Percentiles rank a stretch among this genome's conserved stretches.
Conservation (phyloP, 23 tunicate genomes). For the Trididemnum clinides region DNA sequence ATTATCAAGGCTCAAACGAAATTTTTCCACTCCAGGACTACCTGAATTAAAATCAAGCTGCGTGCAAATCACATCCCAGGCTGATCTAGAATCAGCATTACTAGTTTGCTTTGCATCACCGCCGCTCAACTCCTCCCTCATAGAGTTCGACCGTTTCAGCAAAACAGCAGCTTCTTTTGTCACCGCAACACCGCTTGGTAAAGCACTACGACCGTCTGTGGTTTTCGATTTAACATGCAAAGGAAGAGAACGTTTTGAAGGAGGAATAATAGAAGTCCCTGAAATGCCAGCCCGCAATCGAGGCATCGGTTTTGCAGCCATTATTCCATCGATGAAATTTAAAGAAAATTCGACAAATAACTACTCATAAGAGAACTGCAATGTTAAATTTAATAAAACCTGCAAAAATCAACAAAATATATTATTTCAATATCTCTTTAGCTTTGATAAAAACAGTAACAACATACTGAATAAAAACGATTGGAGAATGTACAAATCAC, state of each 20-base stretch:
- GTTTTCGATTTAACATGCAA: conserved; percentile 20
- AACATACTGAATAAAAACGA: too few relatives aligned
- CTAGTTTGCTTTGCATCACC: not conserved
- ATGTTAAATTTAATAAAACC: too few relatives aligned
- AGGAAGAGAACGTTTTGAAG: conserved; percentile 27
- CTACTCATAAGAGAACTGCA: too few relatives aligned
- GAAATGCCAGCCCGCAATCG: conserved; percentile 55
- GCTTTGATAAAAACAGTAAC: too few relatives aligned
- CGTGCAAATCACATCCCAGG: not conserved
- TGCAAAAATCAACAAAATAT: too few relatives aligned
- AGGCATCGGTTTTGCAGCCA: conserved; percentile 68
- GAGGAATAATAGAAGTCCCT: conserved; percentile 26
- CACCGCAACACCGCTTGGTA: too few relatives aligned
- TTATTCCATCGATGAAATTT: not conserved
- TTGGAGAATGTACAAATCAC: too few relatives aligned
- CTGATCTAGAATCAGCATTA: not conserved
- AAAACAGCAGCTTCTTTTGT: not conserved
- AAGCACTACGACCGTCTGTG: not conserved
- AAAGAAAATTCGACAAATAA: not conserved
- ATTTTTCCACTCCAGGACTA: not conserved
- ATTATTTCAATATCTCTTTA: too few relatives aligned
- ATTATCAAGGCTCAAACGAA: not conserved
- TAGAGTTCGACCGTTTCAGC: not conserved
- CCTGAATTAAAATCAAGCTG: not conserved
- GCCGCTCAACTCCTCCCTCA: not conserved